These are phyloP conservation scores for Autographa gamma DNA, from an alignment of 2,888 invertebrate genomes.

Conservation along the genomic window DNA sequence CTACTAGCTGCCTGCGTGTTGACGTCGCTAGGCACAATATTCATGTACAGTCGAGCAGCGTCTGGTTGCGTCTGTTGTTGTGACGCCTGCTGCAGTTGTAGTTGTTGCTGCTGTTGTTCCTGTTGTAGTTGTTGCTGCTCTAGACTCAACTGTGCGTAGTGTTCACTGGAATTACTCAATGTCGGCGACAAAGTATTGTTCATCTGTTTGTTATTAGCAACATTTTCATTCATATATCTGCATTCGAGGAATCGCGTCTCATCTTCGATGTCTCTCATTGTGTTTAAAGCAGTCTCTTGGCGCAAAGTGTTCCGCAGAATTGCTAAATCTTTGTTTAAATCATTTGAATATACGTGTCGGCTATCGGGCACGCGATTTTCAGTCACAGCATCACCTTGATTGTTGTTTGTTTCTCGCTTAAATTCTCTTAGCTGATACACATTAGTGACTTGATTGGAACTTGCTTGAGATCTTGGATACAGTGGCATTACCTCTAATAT, in stretches of 20 bases:
- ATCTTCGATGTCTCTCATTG: conserved; percentile 82
- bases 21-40: conserved; percentile 76
- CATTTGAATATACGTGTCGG: conserved; percentile 82
- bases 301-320: conserved; percentile 78
- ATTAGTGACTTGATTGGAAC: conserved; percentile 84
- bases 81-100: not conserved
- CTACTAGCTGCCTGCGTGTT: conserved; percentile 65
- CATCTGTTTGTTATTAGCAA: conserved; percentile 55
- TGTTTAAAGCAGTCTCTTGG: conserved; percentile 77
- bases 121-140: conserved; percentile 70
- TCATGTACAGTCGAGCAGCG: conserved; percentile 81
- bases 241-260: conserved; percentile 78
- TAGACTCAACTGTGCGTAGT: conserved; percentile 82
- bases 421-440: conserved; percentile 89
- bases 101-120: not conserved
- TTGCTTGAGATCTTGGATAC: conserved; percentile 78
- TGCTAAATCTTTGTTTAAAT: conserved; percentile 82
- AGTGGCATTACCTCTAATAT: conserved; percentile 88
- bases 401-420: conserved; percentile 87
- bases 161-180: conserved; percentile 83
- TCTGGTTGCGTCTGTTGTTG: conserved; percentile 51
- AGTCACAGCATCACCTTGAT: conserved; percentile 72
- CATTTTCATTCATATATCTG: conserved; percentile 74
- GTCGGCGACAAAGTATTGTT: conserved; percentile 80
- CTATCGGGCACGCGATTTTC: conserved; percentile 63